Evolutionary conservation across 2,888 invertebrate genomes (phyloP), one percentile per base, ranked within the genome.

Genomic region (Agrypnus murinus): DNA sequence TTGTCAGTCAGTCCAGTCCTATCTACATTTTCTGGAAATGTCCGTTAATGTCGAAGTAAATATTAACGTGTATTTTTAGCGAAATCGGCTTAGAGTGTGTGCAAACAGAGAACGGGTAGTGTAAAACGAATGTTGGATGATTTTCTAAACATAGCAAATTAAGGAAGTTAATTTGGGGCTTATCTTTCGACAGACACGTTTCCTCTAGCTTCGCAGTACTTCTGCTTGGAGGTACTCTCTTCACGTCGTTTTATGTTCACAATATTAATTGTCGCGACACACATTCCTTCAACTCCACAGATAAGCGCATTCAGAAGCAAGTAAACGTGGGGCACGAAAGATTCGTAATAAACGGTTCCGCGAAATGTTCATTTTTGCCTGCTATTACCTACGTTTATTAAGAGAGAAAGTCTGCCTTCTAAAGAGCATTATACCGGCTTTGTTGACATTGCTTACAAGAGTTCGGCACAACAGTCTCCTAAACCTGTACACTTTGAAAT

Each of bases 131-230:
- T 79, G 80, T 79, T 76, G 77, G 79, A 79, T 81, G 81, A 83
- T 82, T 83, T 83, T 81, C 82, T 80, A 81, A 82, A 82, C 82
- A 81, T 77, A 80, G 81, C 81, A 82, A 83, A 82, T 82, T 81
- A 81, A 81, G 80, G 80, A 81, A 81, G 79, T 81, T 82, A 82
- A 82, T 81, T 83, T 81, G 78, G 74, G 77, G 82, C 83, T 84
- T 84, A 84, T 84, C 84, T 82, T 81, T 80, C 79, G 76, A 79
- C 82, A 82, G 81, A 80, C 83, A 83, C 81, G 80, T 82, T 80
- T 81, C 77, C 77, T 70, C 77, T 66, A 62, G 60, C 60, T 71
- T 72, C 63, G 65, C 71, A 65, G 73, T 74, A 78, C 77, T 79
- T 77, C 79, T 81, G 75, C 77, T 78, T 77, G 74, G 68, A 75